Evolutionary conservation across 1,140 invertebrate genomes (phyloP).

Genomic region (Leptinotarsa defecta): DNA sequence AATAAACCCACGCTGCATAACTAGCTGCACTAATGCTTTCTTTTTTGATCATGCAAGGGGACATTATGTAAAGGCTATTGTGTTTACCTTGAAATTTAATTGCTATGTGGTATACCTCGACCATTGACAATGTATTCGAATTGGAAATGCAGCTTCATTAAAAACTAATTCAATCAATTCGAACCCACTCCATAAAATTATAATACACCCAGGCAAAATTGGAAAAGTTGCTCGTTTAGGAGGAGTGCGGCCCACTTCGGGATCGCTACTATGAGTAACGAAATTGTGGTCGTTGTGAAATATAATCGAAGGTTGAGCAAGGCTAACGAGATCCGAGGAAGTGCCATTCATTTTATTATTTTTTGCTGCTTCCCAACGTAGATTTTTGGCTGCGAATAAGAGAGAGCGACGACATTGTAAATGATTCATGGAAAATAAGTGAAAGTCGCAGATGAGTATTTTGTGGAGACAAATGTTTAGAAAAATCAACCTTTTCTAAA

Average conservation of each 20-base stretch:
- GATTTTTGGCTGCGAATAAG: neutral
- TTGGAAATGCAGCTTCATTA: slow-evolving; percentile 11
- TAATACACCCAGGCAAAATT: slow-evolving; percentile 22
- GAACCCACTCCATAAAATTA: slow-evolving; percentile 2
- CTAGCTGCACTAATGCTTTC: slow-evolving; percentile 20
- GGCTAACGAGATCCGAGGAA: neutral
- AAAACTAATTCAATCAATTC: slow-evolving; percentile 8
- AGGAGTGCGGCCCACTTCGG: slow-evolving; percentile 18
- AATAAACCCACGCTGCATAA: slow-evolving; percentile 9
- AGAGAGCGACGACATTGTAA: neutral
- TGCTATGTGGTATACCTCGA: slow-evolving; percentile 16
- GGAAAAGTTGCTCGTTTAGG: slow-evolving; percentile 18
- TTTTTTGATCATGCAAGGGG: slow-evolving; percentile 8
- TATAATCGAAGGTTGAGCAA: neutral
- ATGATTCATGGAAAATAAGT: neutral
- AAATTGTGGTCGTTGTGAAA: neutral
- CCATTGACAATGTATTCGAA: neutral
- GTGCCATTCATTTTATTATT: neutral
- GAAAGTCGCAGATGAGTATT: neutral
- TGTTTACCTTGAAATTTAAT: slow-evolving; percentile 20
- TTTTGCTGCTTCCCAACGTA: neutral
- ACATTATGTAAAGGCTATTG: slow-evolving; percentile 25
- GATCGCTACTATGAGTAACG: neutral
- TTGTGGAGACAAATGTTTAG: too few species aligned
- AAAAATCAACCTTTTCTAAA: too few species aligned